Evolutionary conservation across 2,797 vertebrate species (phyloP).

Genomic region (Pteropus rufus): DNA sequence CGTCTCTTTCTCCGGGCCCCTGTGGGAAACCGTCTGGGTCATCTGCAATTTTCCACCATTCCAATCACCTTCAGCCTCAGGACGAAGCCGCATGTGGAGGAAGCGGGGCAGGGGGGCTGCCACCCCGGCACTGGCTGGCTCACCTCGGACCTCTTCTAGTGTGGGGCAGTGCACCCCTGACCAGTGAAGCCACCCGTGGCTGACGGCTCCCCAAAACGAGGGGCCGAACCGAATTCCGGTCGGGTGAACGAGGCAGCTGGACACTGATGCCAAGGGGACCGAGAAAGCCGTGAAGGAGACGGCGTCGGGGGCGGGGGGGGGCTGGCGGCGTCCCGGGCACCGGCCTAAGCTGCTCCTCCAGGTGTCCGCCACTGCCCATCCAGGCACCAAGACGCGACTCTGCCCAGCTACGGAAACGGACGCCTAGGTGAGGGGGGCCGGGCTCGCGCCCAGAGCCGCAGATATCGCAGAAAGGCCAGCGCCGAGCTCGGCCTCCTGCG

Average conservation of each 20-base stretch:
- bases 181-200: not conserved
- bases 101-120: not conserved
- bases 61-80: not conserved
- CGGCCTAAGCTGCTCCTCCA: rapidly evolving
- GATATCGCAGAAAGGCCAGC: too few relatives aligned
- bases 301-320: rapidly evolving
- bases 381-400: rapidly evolving
- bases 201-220: not conserved
- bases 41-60: not conserved
- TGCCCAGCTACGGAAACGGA: not conserved
- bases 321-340: not conserved
- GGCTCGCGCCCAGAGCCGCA: too few relatives aligned
- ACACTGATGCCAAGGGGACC: not conserved
- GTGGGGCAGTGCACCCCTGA: not conserved
- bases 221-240: not conserved
- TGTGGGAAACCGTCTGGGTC: not conserved
- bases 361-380: too few relatives aligned
- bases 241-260: not conserved
- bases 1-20: not conserved
- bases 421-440: not conserved
- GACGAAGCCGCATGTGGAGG: not conserved
- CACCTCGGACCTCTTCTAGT: too few relatives aligned
- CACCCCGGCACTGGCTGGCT: not conserved
- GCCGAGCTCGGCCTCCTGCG: too few relatives aligned
- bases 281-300: not conserved